Evolutionary conservation across 1,140 invertebrate genomes (phyloP), one percentile per base, ranked within the genome.

Genomic region (Polyergus mexicanus): DNA sequence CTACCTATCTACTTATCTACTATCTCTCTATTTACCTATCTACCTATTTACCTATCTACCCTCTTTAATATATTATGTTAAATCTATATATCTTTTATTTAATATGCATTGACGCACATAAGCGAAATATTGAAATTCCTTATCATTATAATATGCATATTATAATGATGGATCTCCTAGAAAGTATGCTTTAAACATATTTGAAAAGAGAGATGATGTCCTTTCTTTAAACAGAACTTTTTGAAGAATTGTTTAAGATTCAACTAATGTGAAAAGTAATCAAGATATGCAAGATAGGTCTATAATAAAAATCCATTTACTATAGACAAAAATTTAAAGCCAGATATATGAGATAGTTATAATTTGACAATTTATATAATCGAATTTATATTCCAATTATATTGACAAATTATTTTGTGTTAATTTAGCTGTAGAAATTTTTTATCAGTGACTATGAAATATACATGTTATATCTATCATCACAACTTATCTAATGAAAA

Each of bases 291-390:
- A 13, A 13, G 2, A 41, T 8, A 3, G n/a, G 28, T 25, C 47
- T 69, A 71, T 71, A 25, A 28, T 3, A 25, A 51, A 22, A 47
- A 51, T 51, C 28, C 25, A 28, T 28, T 19, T 47, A 11, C 7
- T 19, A 4, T 51, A 13, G 13, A 51, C 13, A 51, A 13, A 16
- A 51, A 51, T 51, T 47, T 78, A 11, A 78, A 68, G 16, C 28
- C 13, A 60, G 1, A 32, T 66, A 5, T 41, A 58, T 58, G 22
- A 32, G 38, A 51, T 6, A 8, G 10, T 63, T 41, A 60, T 11
- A 58, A 65, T 65, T 75, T 41, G 25, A 38, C 11, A 19, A 66
- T 68, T 66, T 80, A 32, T 41, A 80, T 80, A 38, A 41, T 25
- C 13, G 2, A 68, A 11, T 32, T 32, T 41, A 54, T 69, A n/a